Percentiles rank a stretch among this genome's conserved stretches.
phyloP scores from a whole-genome alignment of 2,888 invertebrate genomes.

The Ctena decussata region DNA sequence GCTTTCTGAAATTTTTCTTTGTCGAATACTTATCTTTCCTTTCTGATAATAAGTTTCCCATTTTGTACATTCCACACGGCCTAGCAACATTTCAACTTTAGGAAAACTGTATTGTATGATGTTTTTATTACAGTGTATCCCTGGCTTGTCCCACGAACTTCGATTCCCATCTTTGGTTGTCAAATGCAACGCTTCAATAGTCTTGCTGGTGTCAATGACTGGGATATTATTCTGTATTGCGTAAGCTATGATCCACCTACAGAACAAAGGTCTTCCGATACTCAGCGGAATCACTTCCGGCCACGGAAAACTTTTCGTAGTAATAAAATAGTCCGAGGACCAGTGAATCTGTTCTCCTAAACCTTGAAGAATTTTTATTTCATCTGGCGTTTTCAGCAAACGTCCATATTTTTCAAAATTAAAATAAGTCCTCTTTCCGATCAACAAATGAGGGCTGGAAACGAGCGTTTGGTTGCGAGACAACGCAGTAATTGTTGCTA shows the following conservation, averaged over 20 bases:
- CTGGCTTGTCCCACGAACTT: slow-evolving; percentile 16
- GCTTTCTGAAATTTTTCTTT: neutral
- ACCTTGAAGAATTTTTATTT: neutral
- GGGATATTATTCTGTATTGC: slow-evolving; percentile 3
- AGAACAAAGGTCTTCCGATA: slow-evolving; percentile 23
- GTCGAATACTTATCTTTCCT: neutral
- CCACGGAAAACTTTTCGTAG: slow-evolving; percentile 8
- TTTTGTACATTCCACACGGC: slow-evolving; percentile 3
- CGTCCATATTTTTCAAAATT: slow-evolving; percentile 12
- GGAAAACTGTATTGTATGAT: slow-evolving; percentile 10
- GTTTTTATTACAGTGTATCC: slow-evolving; percentile 7
- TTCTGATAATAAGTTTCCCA: neutral
- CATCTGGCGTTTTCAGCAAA: neutral
- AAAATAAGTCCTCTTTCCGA: slow-evolving; percentile 13
- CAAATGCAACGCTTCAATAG: slow-evolving; percentile 13
- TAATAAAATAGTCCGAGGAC: slow-evolving; percentile 22
- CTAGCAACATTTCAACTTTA: slow-evolving; percentile 11
- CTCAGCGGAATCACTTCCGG: slow-evolving; percentile 25
- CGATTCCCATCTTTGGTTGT: slow-evolving; percentile 13
- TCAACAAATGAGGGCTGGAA: neutral
- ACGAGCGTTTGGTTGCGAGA: neutral
- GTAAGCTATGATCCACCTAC: slow-evolving; percentile 20
- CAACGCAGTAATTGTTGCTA: neutral
- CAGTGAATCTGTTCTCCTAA: slow-evolving; percentile 17
- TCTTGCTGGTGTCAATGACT: neutral